Conservation (phyloP, 1,140 invertebrate genomes). For the Vanessa atalanta region DNA sequence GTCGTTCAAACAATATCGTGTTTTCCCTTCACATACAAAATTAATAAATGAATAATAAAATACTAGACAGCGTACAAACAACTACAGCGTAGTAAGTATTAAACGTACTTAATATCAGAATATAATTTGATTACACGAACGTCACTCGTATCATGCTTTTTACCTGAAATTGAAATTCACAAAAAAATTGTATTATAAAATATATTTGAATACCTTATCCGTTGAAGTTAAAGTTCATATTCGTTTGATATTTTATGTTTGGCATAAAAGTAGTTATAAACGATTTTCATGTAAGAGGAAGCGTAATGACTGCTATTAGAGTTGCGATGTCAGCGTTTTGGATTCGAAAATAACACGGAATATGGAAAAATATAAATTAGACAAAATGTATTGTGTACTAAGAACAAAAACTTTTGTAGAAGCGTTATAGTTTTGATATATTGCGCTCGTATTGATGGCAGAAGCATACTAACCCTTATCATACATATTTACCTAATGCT, state of each 20-base stretch:
- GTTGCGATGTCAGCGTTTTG: slow-evolving; percentile 22
- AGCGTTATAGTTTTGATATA: background rate
- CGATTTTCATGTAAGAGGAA: slow-evolving; percentile 16
- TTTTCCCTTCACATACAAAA: too few species aligned
- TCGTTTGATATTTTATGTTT: background rate
- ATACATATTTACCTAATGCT: too few species aligned
- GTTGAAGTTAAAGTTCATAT: background rate
- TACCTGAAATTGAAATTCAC: background rate
- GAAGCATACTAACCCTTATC: too few species aligned
- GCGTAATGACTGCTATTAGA: slow-evolving; percentile 20
- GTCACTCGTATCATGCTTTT: background rate
- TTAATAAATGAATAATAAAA: background rate
- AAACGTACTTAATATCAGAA: background rate
- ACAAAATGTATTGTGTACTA: slow-evolving; percentile 11
- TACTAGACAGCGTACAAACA: background rate
- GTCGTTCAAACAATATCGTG: too few species aligned
- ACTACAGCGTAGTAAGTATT: background rate
- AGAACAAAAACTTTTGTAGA: background rate
- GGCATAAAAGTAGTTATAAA: slow-evolving; percentile 5
- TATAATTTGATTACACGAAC: slow-evolving; percentile 9
- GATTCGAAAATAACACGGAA: slow-evolving; percentile 9
- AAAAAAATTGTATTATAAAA: background rate
- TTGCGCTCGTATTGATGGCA: too few species aligned
- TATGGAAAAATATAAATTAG: slow-evolving; percentile 19
- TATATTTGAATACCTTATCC: background rate